These are phyloP conservation scores for Psephotus haematonotus DNA, from an alignment of 2,113 vertebrate genomes.

Conservation along the genomic window DNA sequence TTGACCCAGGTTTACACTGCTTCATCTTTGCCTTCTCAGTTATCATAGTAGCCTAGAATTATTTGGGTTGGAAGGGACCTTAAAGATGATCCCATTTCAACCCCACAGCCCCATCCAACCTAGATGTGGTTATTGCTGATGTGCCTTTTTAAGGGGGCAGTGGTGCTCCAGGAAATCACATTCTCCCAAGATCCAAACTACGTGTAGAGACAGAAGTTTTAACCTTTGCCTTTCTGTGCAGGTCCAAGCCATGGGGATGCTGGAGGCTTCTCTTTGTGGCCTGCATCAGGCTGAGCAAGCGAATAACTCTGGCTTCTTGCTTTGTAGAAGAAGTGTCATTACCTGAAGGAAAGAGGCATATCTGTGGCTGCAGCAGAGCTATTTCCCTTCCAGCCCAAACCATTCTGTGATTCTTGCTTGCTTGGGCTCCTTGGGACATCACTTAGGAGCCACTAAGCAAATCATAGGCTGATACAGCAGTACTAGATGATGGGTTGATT, in stretches of 20 bases:
- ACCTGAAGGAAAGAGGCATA: neutral
- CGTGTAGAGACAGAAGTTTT: too few relatives aligned
- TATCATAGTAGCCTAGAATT: neutral
- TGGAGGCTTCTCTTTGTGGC: neutral
- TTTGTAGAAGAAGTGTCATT: too few relatives aligned
- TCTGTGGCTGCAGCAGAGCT: neutral
- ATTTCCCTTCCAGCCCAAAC: neutral
- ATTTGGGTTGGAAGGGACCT: neutral
- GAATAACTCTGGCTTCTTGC: accelerated
- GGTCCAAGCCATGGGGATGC: accelerated
- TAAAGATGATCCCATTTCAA: neutral
- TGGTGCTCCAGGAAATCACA: neutral
- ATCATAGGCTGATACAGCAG: neutral
- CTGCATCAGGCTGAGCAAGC: neutral
- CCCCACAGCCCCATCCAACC: neutral
- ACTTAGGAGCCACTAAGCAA: neutral
- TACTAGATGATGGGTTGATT: neutral
- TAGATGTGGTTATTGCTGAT: neutral
- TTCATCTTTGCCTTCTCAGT: neutral
- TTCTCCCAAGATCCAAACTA: accelerated
- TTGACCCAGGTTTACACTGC: accelerated
- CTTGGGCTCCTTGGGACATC: neutral
- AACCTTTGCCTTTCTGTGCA: neutral
- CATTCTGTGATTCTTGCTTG: neutral
- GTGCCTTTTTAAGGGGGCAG: neutral